Base-by-base conservation (phyloP, 2,113 vertebrate genomes). In the Cyphomyrus plagiostoma region DNA sequence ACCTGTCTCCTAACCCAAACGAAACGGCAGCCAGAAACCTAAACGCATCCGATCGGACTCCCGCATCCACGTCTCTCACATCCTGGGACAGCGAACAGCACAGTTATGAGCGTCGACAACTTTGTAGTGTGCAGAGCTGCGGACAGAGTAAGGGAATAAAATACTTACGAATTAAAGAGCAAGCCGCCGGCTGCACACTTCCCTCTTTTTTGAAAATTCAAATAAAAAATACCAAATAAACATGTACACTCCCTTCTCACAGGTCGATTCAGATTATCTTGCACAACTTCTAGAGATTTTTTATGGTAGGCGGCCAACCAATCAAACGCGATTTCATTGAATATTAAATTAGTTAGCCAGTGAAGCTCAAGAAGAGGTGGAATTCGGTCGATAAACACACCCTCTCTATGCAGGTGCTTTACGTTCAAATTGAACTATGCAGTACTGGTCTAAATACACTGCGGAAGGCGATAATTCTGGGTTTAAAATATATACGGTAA, bases 281-380 rank as follows among this genome's bases (percentile, higher is more conserved):
- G 92, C 93, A 92, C 94, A 96, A 96, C 94, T 96, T 96, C 92
- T 89, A 92, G 92, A 94, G 94, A 90, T 94, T 93, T 94, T 95
- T 95, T 95, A 95, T 95, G 94, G 94, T 52, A 89, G 39, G 26
- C 80, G 91, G 90, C 86, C 84, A 91, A 90, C 95, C 95, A 95
- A 96, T 95, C 90, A 45, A 13, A 70, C 77, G 35, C 35, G 88
- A 56, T 83, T 58, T 87, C 35, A 49, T 9, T 91, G 89, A 93
- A 94, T 94, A 93, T 94, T 92, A 92, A 93, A 87, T 48, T 15
- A 15, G 3, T 0, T 42, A 77, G 83, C 96, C 94, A 96, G 95
- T 95, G n/a, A 46, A 10, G 6, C 66, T 39, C 77, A 70, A 35
- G 86, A 88, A 23, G 62, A 17, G 62, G 91, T 0, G 82, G 11